Base-by-base conservation (phyloP, 2,888 invertebrate species). In the Pterobdella sp. region DNA sequence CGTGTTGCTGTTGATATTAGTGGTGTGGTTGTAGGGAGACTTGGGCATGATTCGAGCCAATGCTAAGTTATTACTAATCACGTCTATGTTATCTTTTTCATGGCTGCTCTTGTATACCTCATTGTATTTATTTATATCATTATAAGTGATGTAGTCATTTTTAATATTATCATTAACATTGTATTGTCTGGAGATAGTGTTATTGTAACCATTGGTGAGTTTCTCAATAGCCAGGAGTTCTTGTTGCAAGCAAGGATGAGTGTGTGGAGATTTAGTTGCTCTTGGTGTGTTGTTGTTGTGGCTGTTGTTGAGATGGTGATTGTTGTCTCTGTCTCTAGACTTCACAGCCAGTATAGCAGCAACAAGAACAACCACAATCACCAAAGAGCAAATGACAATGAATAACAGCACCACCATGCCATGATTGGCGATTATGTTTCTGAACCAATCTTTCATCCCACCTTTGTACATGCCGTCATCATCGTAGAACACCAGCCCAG, bases 261-360 rank as follows among this genome's bases (percentile, higher is more conserved):
- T 49, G 29, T 32, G 42, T 26, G 69, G 37, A 31, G 37, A 67
- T 22, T n/a, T 67, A 31, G 32, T 32, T 22, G 35, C 31, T n/a
- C 32, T 60, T 22, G n/a, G 29, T 22, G 34, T 36, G 31, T 35
- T 71, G 71, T 32, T 52, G 56, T 34, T 31, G 26, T 29, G 70
- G 32, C 1, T 29, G 42, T 14, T 70, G 32, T 65, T 65, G 32
- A 31, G 26, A 29, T 65, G 4, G 32, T 65, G 32, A 14, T 31
- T 14, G 10, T 42, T 35, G 2, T 56, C 63, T 10, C 71, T 10
- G 52, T 71, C 71, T 14, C 71, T 29, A 22, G 52, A 36, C 34
- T 60, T 71, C n/a, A 71, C 60, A 10, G 71, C 71, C 1, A 71
- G 36, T 7, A 71, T 71, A 22, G 71, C 71, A 18, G 56, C 60